Evolutionary conservation across 2,888 invertebrate species (phyloP).

Genomic region (Aproaerema taeniolella): DNA sequence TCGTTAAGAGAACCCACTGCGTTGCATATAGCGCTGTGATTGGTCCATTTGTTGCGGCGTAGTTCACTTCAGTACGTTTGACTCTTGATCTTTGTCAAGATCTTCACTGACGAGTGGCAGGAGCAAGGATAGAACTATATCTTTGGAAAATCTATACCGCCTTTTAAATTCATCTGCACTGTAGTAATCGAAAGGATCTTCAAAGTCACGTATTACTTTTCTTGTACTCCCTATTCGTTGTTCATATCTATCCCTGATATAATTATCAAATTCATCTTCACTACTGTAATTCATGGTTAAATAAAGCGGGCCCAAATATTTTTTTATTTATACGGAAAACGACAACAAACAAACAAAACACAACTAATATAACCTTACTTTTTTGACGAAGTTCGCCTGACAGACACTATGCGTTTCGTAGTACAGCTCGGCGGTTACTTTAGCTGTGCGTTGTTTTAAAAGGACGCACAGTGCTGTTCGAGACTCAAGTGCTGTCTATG

Average conservation of each 20-base stretch:
- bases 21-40: background rate
- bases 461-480: background rate
- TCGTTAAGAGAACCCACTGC: background rate
- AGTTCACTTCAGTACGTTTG: background rate
- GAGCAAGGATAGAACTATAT: background rate
- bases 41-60: background rate
- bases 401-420: background rate
- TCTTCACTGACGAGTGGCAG: background rate
- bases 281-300: background rate
- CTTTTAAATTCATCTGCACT: background rate
- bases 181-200: slow-evolving; percentile 2
- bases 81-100: background rate
- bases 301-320: no score
- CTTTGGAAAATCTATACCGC: background rate
- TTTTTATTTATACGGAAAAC: background rate
- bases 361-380: background rate
- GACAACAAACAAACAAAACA: background rate
- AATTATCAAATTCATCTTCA: background rate
- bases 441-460: background rate
- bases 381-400: background rate
- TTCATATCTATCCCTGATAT: background rate
- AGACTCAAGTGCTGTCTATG: background rate
- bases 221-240: background rate
- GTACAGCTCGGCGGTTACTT: background rate
- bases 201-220: slow-evolving; percentile 1